A percentile compares a stretch with the other conserved stretches of the same genome.
Conservation (phyloP, 2,888 invertebrate genomes). For the Ypsolopha sequella region DNA sequence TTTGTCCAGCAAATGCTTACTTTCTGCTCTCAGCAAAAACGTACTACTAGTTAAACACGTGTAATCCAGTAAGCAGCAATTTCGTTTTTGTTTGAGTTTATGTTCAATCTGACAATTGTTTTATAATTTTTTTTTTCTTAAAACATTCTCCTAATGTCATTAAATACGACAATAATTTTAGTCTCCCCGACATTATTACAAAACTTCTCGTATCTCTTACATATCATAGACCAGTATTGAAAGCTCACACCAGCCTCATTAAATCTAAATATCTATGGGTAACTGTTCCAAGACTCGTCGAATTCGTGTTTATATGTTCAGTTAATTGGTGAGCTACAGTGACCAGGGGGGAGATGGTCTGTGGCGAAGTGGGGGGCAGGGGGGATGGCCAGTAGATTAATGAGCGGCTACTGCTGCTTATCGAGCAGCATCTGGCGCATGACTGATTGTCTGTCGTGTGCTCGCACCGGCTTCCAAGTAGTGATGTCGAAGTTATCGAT, state of each 20-base stretch:
- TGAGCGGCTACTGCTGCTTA: constrained; percentile 68
- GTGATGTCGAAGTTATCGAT: constrained; percentile 24
- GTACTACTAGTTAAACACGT: no score
- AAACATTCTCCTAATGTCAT: no score
- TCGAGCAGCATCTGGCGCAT: constrained; percentile 65
- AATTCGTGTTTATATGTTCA: constrained; percentile 47
- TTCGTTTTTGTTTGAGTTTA: no score
- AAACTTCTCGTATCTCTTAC: no score
- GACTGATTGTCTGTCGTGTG: constrained; percentile 70
- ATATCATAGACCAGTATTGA: background rate
- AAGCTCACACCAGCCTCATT: background rate
- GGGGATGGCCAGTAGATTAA: constrained; percentile 63
- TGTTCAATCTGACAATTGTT: no score
- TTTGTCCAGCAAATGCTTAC: no score
- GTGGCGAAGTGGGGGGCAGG: constrained; percentile 24
- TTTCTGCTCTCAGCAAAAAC: no score
- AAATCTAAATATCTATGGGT: constrained; percentile 12
- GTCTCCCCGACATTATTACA: no score
- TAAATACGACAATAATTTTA: no score
- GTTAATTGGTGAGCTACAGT: constrained; percentile 55
- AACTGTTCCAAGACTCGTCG: constrained; percentile 40
- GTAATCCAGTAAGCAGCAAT: no score
- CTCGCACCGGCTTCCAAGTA: constrained; percentile 49
- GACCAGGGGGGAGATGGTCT: constrained; percentile 6
- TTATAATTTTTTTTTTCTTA: no score